Evolutionary conservation across 2,797 vertebrate species (phyloP).

Genomic region (Peromyscus eremicus): DNA sequence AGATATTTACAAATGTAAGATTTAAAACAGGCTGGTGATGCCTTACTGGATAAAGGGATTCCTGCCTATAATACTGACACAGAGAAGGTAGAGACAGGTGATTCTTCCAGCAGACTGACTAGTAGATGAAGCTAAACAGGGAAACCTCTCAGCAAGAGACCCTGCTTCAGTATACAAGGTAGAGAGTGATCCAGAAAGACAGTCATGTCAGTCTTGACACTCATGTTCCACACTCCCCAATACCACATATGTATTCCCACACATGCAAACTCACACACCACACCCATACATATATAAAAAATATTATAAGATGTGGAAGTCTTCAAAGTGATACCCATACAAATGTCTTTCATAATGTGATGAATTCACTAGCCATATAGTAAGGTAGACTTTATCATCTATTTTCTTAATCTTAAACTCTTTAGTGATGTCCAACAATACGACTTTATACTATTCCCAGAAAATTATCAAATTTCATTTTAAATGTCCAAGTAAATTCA

Average conservation of each 20-base stretch:
- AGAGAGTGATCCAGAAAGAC: background rate
- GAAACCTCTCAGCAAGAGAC: background rate
- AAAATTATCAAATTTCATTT: slow-evolving; percentile 9
- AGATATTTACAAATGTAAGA: background rate
- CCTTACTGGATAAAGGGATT: background rate
- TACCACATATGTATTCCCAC: background rate
- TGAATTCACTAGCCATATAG: background rate
- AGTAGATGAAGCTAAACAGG: background rate
- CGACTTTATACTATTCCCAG: background rate
- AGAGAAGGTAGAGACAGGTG: background rate
- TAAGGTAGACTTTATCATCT: background rate
- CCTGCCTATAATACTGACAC: background rate
- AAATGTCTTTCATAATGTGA: background rate
- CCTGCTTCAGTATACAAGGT: background rate
- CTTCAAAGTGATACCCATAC: background rate
- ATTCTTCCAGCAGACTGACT: background rate
- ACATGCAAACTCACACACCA: background rate
- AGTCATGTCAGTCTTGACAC: background rate
- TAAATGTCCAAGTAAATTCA: background rate
- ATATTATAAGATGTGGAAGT: background rate
- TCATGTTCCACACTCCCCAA: background rate
- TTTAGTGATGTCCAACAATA: background rate
- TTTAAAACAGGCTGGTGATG: background rate
- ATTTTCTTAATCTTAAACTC: slow-evolving; percentile 12
- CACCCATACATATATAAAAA: background rate